These are phyloP conservation scores for Spheniscus humboldti DNA, from an alignment of 2,797 vertebrate genomes.

Conservation along the genomic window DNA sequence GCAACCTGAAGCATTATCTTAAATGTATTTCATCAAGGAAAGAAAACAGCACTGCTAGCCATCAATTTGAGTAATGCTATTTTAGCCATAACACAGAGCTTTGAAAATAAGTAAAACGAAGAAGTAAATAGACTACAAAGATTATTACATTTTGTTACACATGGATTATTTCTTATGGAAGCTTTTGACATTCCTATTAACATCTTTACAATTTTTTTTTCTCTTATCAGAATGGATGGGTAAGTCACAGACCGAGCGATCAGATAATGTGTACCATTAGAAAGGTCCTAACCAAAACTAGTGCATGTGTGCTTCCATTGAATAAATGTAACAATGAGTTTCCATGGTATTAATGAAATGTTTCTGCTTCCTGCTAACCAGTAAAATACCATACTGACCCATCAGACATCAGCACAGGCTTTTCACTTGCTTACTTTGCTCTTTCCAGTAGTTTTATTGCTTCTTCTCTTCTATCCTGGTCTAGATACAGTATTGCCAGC, in stretches of 20 bases:
- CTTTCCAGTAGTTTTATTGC: conserved; percentile 87
- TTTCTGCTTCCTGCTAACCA: not conserved
- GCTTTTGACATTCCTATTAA: not conserved
- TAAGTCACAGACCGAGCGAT: not conserved
- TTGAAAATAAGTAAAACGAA: not conserved
- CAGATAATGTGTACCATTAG: not conserved
- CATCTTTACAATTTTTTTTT: not conserved
- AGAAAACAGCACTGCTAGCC: not conserved
- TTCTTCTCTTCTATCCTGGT: conserved; percentile 85
- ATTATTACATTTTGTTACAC: not conserved
- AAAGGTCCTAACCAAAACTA: not conserved
- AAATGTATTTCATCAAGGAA: not conserved
- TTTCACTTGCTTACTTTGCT: conserved; percentile 87
- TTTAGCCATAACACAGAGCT: not conserved
- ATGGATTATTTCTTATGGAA: not conserved
- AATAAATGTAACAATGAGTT: not conserved
- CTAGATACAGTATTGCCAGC: conserved; percentile 88
- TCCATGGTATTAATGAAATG: not conserved
- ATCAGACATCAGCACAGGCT: not conserved
- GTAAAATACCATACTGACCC: not conserved
- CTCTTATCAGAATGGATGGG: not conserved
- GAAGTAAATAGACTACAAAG: not conserved
- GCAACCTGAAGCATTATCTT: not conserved
- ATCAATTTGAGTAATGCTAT: not conserved
- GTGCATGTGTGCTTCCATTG: fast-evolving